phyloP scores from a whole-genome alignment of 2,113 vertebrate genomes.

The Engystomops pustulosus region DNA sequence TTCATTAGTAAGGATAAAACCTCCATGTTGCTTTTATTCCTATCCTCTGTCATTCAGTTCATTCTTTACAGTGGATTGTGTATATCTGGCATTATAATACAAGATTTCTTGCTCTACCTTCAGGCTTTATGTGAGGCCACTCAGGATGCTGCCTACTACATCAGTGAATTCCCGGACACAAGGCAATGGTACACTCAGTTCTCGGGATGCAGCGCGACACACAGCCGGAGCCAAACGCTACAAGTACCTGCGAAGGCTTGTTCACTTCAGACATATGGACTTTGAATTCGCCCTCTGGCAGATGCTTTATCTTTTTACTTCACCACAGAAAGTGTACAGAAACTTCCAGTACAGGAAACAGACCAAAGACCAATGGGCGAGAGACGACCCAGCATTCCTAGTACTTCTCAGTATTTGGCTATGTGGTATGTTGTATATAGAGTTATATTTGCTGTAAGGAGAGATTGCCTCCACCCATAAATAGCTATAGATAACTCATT shows the following conservation, averaged over 20 bases:
- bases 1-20: no score
- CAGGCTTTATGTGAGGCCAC: constrained; percentile 58
- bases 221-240: constrained; percentile 93
- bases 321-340: constrained; percentile 94
- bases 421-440: constrained; percentile 82
- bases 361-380: constrained; percentile 98
- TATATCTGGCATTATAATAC: neutral
- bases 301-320: constrained; percentile 97
- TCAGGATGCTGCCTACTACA: constrained; percentile 90
- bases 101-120: neutral
- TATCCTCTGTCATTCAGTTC: no score
- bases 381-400: constrained; percentile 95
- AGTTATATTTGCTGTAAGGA: no score
- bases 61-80: neutral
- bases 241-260: constrained; percentile 91
- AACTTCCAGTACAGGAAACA: constrained; percentile 99
- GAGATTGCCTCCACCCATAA: no score
- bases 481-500: no score
- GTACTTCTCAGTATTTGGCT: constrained; percentile 95
- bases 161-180: constrained; percentile 69
- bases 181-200: constrained; percentile 77
- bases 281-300: constrained; percentile 98
- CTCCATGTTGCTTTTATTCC: no score
- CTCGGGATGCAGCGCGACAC: constrained; percentile 86
- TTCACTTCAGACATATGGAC: constrained; percentile 94